Evolutionary conservation across 2,797 vertebrate genomes (phyloP), one percentile per base, ranked within the genome.

Genomic region (Tarsius wallacei): DNA sequence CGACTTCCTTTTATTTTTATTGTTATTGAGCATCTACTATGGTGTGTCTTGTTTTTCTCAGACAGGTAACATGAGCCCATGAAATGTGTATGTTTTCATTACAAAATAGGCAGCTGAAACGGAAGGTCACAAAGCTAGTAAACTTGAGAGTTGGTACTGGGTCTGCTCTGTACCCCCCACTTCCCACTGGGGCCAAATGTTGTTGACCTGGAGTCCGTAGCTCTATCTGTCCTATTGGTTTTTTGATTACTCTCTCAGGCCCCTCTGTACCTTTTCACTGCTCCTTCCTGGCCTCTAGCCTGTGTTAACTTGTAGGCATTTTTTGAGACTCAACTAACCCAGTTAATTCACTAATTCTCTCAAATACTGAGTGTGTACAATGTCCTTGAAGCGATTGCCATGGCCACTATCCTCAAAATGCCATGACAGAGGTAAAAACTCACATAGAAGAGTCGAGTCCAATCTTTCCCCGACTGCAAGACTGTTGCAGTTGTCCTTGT

Each of bases 1-100:
- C 51, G 74, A 1, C 31, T 51, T 78, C n/a, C 26, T 90, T 66
- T 90, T 91, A 28, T 77, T 57, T 97, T 87, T 84, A 55, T 70
- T 14, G 53, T 84, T 82, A 49, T 13, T 83, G 21, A 89, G 57
- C 68, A 63, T 68, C 61, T 88, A 6, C 61, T 88, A 10, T 22
- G 7, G 9, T 51, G 28, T 71, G 47, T 61, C 51, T 64, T 57
- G 47, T 53, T 22, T 57, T 28, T 82, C 47, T 36, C 89, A 55
- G 64, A 57, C n/a, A 36, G 21, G n/a, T 55, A 51, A 71, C 90
- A 51, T 2, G 21, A 91, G 22, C 47, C 49, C 77, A 12, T 73
- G n/a, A 96, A 90, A 51, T 94, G 90, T 49, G 2, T 70, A 22
- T 73, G 89, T 88, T 82, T 84, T 63, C 53, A 78, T 95, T 89